Evolutionary conservation across 2,113 vertebrate species (phyloP).

Genomic region (Scolopax mira): DNA sequence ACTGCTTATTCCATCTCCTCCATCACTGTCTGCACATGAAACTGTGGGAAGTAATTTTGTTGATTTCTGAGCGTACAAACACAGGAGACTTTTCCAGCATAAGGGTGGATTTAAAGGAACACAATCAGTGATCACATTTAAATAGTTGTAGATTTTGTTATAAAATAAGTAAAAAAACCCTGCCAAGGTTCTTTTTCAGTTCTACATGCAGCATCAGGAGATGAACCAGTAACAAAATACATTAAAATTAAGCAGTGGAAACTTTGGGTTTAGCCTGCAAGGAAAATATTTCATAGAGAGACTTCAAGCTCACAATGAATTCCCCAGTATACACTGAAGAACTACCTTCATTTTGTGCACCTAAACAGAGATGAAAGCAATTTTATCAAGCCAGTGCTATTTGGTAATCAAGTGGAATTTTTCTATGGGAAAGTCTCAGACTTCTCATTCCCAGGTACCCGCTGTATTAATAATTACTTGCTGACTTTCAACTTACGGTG

Average conservation of each 20-base stretch:
- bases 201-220: background rate
- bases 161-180: background rate
- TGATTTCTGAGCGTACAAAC: background rate
- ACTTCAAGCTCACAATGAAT: background rate
- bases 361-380: background rate
- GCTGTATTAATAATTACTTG: background rate
- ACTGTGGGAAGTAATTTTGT: background rate
- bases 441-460: background rate
- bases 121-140: background rate
- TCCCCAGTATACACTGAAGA: background rate
- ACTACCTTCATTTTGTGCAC: background rate
- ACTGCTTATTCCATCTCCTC: background rate
- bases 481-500: background rate
- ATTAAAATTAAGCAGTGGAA: background rate
- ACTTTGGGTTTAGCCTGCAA: background rate
- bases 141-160: background rate
- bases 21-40: background rate
- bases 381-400: background rate
- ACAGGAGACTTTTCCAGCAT: background rate
- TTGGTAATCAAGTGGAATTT: background rate
- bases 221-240: background rate
- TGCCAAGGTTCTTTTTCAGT: background rate
- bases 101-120: background rate
- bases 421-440: background rate
- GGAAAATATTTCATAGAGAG: background rate